Percentiles rank a stretch among this genome's conserved stretches.
These are phyloP conservation scores for Sycobia sp. DNA, from an alignment of 1,140 invertebrate genomes.

Conservation along the genomic window DNA sequence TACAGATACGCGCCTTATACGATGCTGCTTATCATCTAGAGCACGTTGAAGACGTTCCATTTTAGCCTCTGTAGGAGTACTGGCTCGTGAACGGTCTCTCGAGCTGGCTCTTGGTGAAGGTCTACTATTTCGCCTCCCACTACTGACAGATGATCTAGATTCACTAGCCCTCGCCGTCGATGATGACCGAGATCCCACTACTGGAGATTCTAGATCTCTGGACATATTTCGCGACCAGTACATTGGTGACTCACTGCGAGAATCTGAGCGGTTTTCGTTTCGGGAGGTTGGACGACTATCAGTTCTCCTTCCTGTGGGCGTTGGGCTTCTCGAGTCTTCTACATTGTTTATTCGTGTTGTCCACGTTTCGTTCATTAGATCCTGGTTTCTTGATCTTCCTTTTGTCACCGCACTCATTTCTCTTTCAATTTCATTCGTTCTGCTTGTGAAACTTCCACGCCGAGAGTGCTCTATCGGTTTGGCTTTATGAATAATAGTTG, in stretches of 20 bases:
- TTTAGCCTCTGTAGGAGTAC: slow-evolving; percentile 38
- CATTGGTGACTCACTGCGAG: slow-evolving; percentile 43
- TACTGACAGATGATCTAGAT: background rate
- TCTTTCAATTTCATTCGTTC: background rate
- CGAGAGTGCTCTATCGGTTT: slow-evolving; percentile 14
- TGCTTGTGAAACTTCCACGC: background rate
- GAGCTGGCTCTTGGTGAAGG: slow-evolving; percentile 47
- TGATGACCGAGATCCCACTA: slow-evolving; percentile 18
- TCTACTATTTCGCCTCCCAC: slow-evolving; percentile 32
- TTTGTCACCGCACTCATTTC: background rate
- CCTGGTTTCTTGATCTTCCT: slow-evolving; percentile 24
- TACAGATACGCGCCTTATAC: slow-evolving; percentile 24
- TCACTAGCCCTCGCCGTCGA: slow-evolving; percentile 1
- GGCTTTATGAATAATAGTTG: slow-evolving; percentile 13
- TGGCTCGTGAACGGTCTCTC: slow-evolving; percentile 42
- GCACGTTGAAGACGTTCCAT: slow-evolving; percentile 45
- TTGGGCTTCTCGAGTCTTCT: slow-evolving; percentile 5
- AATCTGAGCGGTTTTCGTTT: slow-evolving; percentile 32
- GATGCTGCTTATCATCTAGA: slow-evolving; percentile 40
- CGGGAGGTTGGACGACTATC: slow-evolving; percentile 11
- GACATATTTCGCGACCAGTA: slow-evolving; percentile 46
- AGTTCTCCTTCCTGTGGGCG: background rate
- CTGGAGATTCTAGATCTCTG: slow-evolving; percentile 34
- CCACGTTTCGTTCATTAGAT: background rate
- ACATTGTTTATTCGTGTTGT: background rate